phyloP scores from a whole-genome alignment of 2,888 invertebrate species.

The Agriotes lineatus region DNA sequence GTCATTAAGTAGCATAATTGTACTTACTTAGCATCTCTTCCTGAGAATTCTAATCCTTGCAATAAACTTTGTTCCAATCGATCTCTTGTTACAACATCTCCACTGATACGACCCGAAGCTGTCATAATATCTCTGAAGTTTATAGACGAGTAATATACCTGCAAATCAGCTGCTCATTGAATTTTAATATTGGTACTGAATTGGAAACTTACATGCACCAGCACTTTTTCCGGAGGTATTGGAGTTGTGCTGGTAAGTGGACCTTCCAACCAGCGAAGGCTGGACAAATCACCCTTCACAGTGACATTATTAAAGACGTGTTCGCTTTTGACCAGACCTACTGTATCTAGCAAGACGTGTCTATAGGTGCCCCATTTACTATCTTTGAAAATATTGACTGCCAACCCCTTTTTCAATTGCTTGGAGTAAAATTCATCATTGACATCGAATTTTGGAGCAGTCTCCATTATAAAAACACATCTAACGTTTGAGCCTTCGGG shows the following conservation, averaged over 20 bases:
- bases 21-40: conserved; percentile 60
- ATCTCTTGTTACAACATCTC: conserved; percentile 71
- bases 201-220: too few relatives aligned
- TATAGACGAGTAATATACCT: conserved; percentile 82
- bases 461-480: conserved; percentile 74
- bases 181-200: too few relatives aligned
- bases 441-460: conserved; percentile 75
- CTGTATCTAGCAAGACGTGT: conserved; percentile 77
- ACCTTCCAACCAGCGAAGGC: conserved; percentile 87
- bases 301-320: conserved; percentile 84
- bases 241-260: conserved; percentile 57
- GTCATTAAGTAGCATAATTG: background rate
- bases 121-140: conserved; percentile 97
- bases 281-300: conserved; percentile 88
- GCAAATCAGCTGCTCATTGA: too few relatives aligned
- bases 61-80: conserved; percentile 68
- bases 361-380: conserved; percentile 78
- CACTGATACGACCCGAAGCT: conserved; percentile 89
- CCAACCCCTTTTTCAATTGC: conserved; percentile 80
- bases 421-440: conserved; percentile 74
- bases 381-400: conserved; percentile 81
- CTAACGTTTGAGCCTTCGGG: conserved; percentile 70
- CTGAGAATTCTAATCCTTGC: conserved; percentile 75
- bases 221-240: conserved; percentile 38
- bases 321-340: conserved; percentile 66